Evolutionary conservation across 1,140 invertebrate species (phyloP).

Genomic region (Zaprionus lachaisei): DNA sequence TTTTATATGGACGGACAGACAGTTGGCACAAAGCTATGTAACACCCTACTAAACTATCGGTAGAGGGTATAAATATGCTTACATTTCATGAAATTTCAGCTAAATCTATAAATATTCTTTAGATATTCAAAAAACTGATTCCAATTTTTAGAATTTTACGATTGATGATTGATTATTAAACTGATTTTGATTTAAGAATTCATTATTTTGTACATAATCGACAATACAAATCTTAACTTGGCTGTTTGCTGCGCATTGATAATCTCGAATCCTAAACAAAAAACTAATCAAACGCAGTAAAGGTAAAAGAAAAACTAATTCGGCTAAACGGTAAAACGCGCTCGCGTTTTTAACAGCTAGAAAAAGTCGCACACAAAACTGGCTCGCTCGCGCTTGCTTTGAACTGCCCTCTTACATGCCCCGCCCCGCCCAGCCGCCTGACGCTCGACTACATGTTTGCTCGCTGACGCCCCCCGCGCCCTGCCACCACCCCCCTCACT

Average conservation of each 20-base stretch:
- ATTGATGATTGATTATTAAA: not conserved
- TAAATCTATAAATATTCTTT: not conserved
- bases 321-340: slow-evolving; percentile 33
- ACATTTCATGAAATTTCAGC: not conserved
- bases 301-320: slow-evolving; percentile 28
- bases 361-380: slow-evolving; percentile 51
- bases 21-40: too few species aligned
- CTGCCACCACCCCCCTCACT: slow-evolving; percentile 3
- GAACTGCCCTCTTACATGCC: not conserved
- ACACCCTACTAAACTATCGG: too few species aligned
- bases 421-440: slow-evolving; percentile 17
- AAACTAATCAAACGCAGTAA: slow-evolving; percentile 5
- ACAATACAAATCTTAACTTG: not conserved
- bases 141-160: too few species aligned
- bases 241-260: slow-evolving; percentile 32
- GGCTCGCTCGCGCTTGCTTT: slow-evolving; percentile 63
- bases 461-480: slow-evolving; percentile 31
- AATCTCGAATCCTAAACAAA: not conserved
- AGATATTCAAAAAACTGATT: not conserved
- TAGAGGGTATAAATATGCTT: not conserved
- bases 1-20: too few species aligned
- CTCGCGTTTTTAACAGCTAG: slow-evolving; percentile 47
- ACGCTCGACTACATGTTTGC: slow-evolving; percentile 38
- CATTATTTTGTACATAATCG: not conserved
- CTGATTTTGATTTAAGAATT: too few species aligned